These are phyloP conservation scores for Drosophila repleta DNA, from an alignment of 1,140 invertebrate genomes.

Conservation along the genomic window DNA sequence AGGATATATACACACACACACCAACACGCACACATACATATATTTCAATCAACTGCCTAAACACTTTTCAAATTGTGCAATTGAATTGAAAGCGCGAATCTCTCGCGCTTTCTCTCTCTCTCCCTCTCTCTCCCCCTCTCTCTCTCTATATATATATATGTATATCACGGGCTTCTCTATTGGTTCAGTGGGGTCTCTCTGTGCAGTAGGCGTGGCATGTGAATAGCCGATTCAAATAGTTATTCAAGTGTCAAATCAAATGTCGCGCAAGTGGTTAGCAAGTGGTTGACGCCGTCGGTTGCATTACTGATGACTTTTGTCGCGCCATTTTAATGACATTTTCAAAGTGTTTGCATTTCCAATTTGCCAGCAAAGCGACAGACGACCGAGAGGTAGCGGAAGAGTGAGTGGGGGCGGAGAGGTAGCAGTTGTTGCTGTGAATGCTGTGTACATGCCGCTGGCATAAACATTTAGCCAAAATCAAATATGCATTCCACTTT, in stretches of 20 bases:
- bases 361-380: constrained; percentile 14
- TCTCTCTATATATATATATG: constrained; percentile 22
- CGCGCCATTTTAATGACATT: constrained; percentile 67
- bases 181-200: neutral
- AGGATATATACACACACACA: constrained; percentile 16
- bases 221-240: constrained; percentile 55
- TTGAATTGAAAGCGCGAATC: constrained; percentile 64
- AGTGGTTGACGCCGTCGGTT: constrained; percentile 2
- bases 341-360: constrained; percentile 57
- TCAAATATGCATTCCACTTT: constrained; percentile 33
- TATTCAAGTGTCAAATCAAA: constrained; percentile 79
- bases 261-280: constrained; percentile 44
- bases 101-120: constrained; percentile 15
- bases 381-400: too few relatives aligned
- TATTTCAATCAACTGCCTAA: constrained; percentile 76
- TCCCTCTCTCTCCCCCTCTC: too few relatives aligned
- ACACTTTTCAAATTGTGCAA: constrained; percentile 62
- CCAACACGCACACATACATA: constrained; percentile 11
- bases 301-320: constrained; percentile 36
- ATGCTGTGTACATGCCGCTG: neutral
- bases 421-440: neutral
- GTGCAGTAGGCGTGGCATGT: constrained; percentile 12
- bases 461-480: constrained; percentile 5
- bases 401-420: neutral
- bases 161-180: constrained; percentile 3